Percentiles rank a stretch among this genome's conserved stretches.
phyloP scores from a whole-genome alignment of 2,113 vertebrate genomes.

The Dascyllus trimaculatus region DNA sequence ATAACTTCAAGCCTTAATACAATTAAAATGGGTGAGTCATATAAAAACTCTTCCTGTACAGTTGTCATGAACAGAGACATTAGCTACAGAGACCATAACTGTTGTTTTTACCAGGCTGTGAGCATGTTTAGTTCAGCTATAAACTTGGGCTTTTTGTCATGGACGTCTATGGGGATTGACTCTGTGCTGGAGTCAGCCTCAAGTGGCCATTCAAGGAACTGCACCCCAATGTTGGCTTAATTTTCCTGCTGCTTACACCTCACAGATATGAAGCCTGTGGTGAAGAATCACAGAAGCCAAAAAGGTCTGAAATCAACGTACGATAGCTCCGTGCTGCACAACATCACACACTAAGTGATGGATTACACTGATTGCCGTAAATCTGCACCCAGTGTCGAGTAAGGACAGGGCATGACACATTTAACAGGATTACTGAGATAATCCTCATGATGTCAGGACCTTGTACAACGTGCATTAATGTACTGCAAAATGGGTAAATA shows the following conservation, averaged over 20 bases:
- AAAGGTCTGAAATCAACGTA: not conserved
- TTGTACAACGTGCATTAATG: not conserved
- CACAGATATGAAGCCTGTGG: not conserved
- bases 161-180: no score
- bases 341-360: slow-evolving; percentile 1
- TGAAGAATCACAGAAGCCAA: not conserved
- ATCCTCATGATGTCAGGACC: slow-evolving; percentile 18
- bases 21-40: no score
- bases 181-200: no score
- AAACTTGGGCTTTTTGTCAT: no score
- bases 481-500: not conserved
- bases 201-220: no score
- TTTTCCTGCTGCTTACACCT: not conserved
- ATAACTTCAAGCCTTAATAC: no score
- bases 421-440: slow-evolving; percentile 25
- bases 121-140: no score
- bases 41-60: no score
- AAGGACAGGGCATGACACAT: not conserved
- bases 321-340: not conserved
- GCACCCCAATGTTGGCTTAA: no score
- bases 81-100: no score
- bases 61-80: no score
- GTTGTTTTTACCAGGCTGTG: no score
- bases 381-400: not conserved
- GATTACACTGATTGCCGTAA: slow-evolving; percentile 9